Evolutionary conservation across 2,113 vertebrate species (phyloP), one percentile per base, ranked within the genome.

Genomic region (Vulpes lagopus): DNA sequence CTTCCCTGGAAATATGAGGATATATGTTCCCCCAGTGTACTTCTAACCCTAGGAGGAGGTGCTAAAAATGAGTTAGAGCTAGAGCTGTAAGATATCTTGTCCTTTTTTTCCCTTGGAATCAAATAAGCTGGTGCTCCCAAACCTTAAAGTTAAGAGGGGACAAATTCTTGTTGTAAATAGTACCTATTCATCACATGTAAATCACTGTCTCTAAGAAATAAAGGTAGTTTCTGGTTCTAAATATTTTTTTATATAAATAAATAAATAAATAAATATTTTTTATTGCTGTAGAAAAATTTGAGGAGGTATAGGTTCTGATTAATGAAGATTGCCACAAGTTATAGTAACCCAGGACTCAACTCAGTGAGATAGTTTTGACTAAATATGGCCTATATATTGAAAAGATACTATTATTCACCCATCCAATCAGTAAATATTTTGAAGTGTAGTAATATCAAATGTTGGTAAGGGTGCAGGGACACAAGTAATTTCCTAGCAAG

Each of bases 91-190:
- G 49, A 32, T 80, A 57, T 49, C 11, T 30, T 82, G 32, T 73
- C 35, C 38, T n/a, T 92, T 81, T 81, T 55, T 69, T 1, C 55
- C 67, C 32, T 78, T 71, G 14, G 32, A 85, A 85, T 67, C 86
- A 88, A 94, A 93, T 60, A 23, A 86, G 8, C n/a, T 94, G 84
- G 43, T 51, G 35, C n/a, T 96, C n/a, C 49, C 30, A 96, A 97
- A 94, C 43, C 55, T 84, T 32, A 95, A 87, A 92, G 2, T 79
- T 93, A 78, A 71, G 59, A 94, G 60, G 49, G 84, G 88, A 83
- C 82, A 59, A 80, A 89, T 86, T 71, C 30, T 78, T 89, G 74
- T 23, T 83, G 17, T 67, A 87, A 97, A 38, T 20, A 89, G 4
- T 92, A 83, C 57, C 27, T 96, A 93, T 91, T 80, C 76, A 76